A percentile compares a stretch with the other conserved stretches of the same genome.
phyloP scores from a whole-genome alignment of 2,888 invertebrate genomes.

The Cistogaster globosa region DNA sequence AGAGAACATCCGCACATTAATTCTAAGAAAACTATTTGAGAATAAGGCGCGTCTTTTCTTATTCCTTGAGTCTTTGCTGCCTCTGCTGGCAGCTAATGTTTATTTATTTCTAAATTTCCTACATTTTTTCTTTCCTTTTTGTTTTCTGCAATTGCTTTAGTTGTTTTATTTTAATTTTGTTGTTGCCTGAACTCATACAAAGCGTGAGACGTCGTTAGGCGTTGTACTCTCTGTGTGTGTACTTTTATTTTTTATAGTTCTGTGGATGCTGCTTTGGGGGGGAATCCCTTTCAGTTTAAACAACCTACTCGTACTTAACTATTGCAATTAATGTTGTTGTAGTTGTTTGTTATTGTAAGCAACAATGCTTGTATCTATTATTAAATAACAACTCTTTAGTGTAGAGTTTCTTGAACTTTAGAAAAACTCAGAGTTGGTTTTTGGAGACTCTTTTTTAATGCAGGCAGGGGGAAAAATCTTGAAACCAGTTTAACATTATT shows the following conservation, averaged over 20 bases:
- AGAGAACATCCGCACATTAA: constrained; percentile 21
- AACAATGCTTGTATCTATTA: constrained; percentile 31
- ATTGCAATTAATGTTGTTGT: constrained; percentile 46
- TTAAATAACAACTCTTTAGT: constrained; percentile 49
- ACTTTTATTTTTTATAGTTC: not conserved
- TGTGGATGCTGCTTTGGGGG: constrained; percentile 46
- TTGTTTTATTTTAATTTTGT: constrained; percentile 5
- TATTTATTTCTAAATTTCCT: not conserved
- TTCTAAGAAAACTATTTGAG: constrained; percentile 58
- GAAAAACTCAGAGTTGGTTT: constrained; percentile 46
- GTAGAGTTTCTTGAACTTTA: constrained; percentile 68
- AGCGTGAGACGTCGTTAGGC: constrained; percentile 30
- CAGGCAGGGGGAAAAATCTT: constrained; percentile 21
- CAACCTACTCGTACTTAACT: constrained; percentile 20
- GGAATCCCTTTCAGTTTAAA: constrained; percentile 17
- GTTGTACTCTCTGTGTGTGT: constrained; percentile 12
- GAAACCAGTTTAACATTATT: constrained; percentile 50
- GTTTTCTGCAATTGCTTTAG: not conserved
- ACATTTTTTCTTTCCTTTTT: constrained; percentile 22
- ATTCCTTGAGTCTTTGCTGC: constrained; percentile 9
- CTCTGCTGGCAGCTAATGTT: not conserved
- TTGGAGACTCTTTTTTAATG: constrained; percentile 26
- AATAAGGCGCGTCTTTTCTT: constrained; percentile 43
- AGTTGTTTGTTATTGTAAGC: constrained; percentile 1
- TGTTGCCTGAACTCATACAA: not conserved